Base-by-base conservation (phyloP, 1,140 invertebrate species). In the Pogonognathellus flavescens region DNA sequence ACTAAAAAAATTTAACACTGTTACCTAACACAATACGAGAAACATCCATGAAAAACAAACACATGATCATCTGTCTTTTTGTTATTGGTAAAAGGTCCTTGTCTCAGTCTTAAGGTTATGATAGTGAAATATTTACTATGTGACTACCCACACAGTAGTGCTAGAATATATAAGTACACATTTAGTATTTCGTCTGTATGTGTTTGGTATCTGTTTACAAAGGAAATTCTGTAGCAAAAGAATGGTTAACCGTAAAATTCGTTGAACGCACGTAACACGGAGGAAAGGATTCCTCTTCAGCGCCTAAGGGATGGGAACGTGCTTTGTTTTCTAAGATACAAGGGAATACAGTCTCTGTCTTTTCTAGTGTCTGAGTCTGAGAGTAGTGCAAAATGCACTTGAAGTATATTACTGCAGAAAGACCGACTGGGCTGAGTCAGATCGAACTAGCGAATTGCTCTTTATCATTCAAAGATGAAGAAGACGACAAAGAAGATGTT, bases 401-500 rank as follows among this genome's bases (percentile, higher is more conserved):
- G 31, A 41, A 41, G 31, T 6, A 41, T 41, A 41, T 41, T 41
- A 41, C 31, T 3, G 31, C 31, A 41, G 31, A 25, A 10, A 66
- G 20, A 20, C 1, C n/a, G 5, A 14, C 10, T 66, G 22, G 25
- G 25, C 20, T 66, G 25, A 66, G 25, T 66, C 20, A 31, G 25
- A 25, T 25, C 62, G 20, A 55, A 16, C 2, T 9, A 55, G 9
- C 13, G 62, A 66, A 66, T 22, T 25, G 62, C 22, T 14, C 1
- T 2, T 25, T 66, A 25, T 66, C 62, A 66, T 66, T 66, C 62
- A 66, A 31, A 66, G 9, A 20, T 20, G 62, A 66, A 25, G 5
- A 66, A 25, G 62, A 66, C 62, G 62, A 66, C 62, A 66, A 66
- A 66, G 31, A 41, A 41, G 62, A 66, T 66, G 20, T 66, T 25